Evolutionary conservation across 1,140 invertebrate genomes (phyloP).

Genomic region (Hypsibius dujardini): DNA sequence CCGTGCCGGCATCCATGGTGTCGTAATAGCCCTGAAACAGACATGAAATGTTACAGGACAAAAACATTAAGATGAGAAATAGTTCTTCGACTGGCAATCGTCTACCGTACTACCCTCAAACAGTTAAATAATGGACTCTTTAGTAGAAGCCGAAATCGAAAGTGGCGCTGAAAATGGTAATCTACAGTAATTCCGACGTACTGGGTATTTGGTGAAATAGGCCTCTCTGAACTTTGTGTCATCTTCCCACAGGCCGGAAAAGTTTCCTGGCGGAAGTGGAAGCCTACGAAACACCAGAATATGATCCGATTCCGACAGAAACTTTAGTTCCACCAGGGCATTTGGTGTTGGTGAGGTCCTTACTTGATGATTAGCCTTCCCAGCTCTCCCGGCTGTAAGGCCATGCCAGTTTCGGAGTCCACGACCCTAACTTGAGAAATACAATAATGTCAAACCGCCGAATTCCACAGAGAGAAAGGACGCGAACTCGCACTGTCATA

Average conservation of each 20-base stretch:
- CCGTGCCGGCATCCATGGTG: conserved; percentile 78
- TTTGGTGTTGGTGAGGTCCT: conserved; percentile 17
- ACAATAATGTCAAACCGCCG: conserved; percentile 18
- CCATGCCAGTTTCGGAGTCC: conserved; percentile 44
- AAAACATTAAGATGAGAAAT: not conserved
- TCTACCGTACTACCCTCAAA: not conserved
- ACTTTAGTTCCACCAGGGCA: conserved; percentile 16
- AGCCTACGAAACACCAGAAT: conserved; percentile 31
- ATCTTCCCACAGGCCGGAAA: conserved; percentile 59
- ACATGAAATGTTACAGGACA: conserved; percentile 19
- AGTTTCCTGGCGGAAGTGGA: conserved; percentile 67
- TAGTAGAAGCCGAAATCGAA: no score
- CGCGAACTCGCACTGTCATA: conserved; percentile 49
- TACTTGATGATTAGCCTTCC: conserved; percentile 61
- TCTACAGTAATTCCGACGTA: conserved; percentile 35
- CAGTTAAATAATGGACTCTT: no score
- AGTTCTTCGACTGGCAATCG: not conserved
- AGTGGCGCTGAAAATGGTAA: not conserved
- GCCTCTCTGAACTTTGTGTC: conserved; percentile 59
- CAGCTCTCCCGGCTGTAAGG: conserved; percentile 48
- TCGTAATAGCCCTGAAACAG: conserved; percentile 62
- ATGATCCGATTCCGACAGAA: conserved; percentile 11
- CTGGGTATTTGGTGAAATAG: conserved; percentile 61
- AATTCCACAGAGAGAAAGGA: not conserved
- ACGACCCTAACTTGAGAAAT: conserved; percentile 49